Base-by-base conservation (phyloP, 2,797 vertebrate genomes). In the Hipposideros larvatus region DNA sequence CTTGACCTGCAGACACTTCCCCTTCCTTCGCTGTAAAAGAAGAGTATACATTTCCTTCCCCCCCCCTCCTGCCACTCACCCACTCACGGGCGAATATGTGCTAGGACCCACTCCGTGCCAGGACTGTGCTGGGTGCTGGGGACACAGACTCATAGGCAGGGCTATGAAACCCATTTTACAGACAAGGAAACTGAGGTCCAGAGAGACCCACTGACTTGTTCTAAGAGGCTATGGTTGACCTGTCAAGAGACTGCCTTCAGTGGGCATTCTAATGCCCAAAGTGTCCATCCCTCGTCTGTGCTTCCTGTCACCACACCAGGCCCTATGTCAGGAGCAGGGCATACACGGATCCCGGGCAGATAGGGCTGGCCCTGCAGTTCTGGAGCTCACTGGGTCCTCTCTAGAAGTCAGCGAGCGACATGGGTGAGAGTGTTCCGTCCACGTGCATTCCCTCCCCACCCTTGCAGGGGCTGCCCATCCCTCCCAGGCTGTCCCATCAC, bases 121-220 rank as follows among this genome's bases (percentile, higher is more conserved):
- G 74, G 48, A 92, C 19, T 53, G n/a, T 63, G 46, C 28, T 34
- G 28, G 53, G 53, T 61, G 28, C 31, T 70, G 28, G 65, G 79
- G 31, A 66, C n/a, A 37, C 18, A 70, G 53, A 41, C 57, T 87
- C 53, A 18, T 11, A 26, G 83, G 8, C 31, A 93, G 31, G 48
- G 73, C 4, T 48, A 55, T 31, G 34, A 61, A 90, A 48, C 4
- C 53, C 77, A 93, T 78, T 86, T 79, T 74, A 90, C 84, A 87
- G 70, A 78, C 93, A 95, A 82, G 43, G 75, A 91, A 94, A 75
- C 53, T 8, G 43, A 90, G 61, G 24, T 83, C 74, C 41, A 66
- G 80, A 96, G 80, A 94, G 70, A 79, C 11, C 77, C 68, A 68
- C 18, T 53, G 21, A 7, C 0, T 0, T 74, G 13, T 59, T 90